Conservation (phyloP, 2,113 vertebrate genomes). For the Oenanthe oenanthe region DNA sequence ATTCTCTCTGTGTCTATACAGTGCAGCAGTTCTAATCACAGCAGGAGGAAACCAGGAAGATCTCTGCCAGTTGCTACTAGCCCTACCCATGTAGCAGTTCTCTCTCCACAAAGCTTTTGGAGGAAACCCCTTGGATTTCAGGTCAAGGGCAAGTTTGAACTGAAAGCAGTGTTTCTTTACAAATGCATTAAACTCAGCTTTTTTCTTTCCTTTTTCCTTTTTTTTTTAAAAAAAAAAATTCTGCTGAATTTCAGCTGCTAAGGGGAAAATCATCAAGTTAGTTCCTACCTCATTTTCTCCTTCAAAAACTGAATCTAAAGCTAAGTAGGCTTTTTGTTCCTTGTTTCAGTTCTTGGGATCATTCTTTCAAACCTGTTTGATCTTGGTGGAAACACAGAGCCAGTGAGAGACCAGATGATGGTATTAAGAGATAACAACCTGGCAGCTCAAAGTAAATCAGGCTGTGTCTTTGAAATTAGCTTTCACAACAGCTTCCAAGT, state of each 20-base stretch:
- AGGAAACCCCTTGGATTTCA: neutral
- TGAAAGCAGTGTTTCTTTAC: neutral
- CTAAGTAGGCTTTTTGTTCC: neutral
- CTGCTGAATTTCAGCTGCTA: neutral
- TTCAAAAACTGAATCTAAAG: neutral
- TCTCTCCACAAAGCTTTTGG: fast-evolving
- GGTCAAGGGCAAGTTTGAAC: neutral
- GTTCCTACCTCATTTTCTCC: neutral
- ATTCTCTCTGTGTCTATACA: fast-evolving
- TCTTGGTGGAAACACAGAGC: neutral
- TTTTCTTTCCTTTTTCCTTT: fast-evolving
- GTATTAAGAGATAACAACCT: neutral
- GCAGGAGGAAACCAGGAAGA: neutral
- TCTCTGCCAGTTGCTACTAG: neutral
- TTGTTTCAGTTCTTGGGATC: neutral
- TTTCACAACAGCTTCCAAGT: neutral
- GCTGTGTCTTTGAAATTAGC: neutral
- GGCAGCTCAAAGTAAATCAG: neutral
- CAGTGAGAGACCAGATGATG: neutral
- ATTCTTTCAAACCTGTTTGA: neutral
- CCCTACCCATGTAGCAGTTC: fast-evolving
- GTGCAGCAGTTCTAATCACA: neutral
- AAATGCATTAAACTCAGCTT: neutral
- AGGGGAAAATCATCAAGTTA: neutral
- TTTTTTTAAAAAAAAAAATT: neutral